These are phyloP conservation scores for Embidobia sp. DNA, from an alignment of 2,888 invertebrate genomes.

Conservation along the genomic window DNA sequence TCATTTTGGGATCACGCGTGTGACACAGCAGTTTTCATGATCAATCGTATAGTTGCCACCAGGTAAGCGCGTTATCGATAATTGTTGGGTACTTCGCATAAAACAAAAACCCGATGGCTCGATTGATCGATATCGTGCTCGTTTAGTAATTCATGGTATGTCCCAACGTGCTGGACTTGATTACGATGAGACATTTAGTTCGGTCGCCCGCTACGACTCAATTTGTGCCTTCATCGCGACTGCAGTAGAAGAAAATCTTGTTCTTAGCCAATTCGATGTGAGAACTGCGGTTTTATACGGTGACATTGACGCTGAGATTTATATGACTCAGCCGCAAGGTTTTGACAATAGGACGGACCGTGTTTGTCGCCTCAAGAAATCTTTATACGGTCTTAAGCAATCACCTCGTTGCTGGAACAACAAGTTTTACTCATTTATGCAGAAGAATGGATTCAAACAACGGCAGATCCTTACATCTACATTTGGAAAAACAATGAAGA, in stretches of 20 bases:
- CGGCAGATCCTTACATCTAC: too few species aligned
- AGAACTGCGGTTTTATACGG: neutral
- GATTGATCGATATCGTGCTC: conserved; percentile 1
- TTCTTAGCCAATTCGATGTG: neutral
- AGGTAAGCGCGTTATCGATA: conserved; percentile 13
- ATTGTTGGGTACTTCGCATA: neutral
- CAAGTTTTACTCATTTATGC: too few species aligned
- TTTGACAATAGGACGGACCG: neutral
- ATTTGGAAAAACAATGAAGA: too few species aligned
- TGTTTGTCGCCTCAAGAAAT: too few species aligned
- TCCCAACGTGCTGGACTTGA: neutral
- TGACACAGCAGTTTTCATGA: conserved; percentile 3
- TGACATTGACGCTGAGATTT: neutral
- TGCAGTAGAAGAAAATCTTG: neutral
- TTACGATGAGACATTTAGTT: neutral
- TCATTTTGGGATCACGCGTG: conserved; percentile 23
- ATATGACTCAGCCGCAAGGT: neutral
- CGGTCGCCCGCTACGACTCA: neutral
- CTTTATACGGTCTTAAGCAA: too few species aligned
- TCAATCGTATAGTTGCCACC: conserved; percentile 3
- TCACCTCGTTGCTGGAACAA: too few species aligned
- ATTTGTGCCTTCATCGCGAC: neutral
- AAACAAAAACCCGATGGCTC: conserved; percentile 1
- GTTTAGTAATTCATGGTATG: neutral
- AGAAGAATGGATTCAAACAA: too few species aligned